These are phyloP conservation scores for Pempheris klunzingeri DNA, from an alignment of 2,797 vertebrate genomes.

Conservation along the genomic window DNA sequence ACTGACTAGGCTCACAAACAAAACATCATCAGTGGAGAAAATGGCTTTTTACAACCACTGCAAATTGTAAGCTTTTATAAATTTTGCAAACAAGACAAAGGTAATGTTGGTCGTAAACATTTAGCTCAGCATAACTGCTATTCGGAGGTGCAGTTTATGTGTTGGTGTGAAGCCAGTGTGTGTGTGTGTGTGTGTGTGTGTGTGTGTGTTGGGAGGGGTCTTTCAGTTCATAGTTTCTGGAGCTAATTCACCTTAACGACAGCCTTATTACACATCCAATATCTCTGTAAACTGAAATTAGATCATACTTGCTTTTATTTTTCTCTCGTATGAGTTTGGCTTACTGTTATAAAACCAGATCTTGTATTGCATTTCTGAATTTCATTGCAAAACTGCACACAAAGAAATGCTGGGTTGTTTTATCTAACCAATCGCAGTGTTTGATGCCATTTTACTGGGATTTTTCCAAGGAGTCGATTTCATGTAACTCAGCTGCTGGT, in stretches of 20 bases:
- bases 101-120: constrained; percentile 54
- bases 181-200: background rate
- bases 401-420: too few species aligned
- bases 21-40: constrained; percentile 69
- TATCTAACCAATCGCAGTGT: too few species aligned
- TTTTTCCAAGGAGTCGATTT: too few species aligned
- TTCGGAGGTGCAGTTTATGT: constrained; percentile 22
- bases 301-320: background rate
- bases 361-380: background rate
- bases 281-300: constrained; percentile 9
- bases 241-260: constrained; percentile 1
- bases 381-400: background rate
- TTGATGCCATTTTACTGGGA: too few species aligned
- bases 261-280: background rate
- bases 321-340: background rate
- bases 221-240: background rate
- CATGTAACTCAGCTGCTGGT: too few species aligned
- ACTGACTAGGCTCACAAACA: constrained; percentile 57
- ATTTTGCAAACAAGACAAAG: constrained; percentile 66
- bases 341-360: background rate
- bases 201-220: background rate
- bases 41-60: constrained; percentile 60
- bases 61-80: constrained; percentile 65
- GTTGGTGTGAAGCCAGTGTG: constrained; percentile 4
- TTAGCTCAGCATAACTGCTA: constrained; percentile 49